Conservation (phyloP, 2,113 vertebrate species). For the Genyomyrus donnyi region DNA sequence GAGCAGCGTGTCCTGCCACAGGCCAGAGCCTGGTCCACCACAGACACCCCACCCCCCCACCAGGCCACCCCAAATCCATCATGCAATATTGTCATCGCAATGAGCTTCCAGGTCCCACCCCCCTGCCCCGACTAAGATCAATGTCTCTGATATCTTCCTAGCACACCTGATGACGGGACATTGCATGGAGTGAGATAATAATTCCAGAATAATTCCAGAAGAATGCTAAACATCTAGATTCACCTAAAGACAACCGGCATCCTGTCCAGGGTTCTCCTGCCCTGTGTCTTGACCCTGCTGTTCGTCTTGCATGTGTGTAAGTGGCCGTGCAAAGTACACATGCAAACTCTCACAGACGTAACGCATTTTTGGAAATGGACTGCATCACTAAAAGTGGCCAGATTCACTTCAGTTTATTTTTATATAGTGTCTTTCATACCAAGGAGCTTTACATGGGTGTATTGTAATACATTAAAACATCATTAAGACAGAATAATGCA, state of each 20-base stretch:
- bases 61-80: neutral
- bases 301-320: neutral
- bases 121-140: neutral
- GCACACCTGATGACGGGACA: neutral
- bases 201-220: neutral
- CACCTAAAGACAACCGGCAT: neutral
- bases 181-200: neutral
- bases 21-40: neutral
- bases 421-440: neutral
- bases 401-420: neutral
- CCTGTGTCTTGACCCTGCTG: neutral
- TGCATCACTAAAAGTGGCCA: neutral
- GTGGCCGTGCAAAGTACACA: neutral
- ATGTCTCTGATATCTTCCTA: neutral
- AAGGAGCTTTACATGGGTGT: neutral
- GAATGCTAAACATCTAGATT: neutral
- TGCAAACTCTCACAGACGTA: neutral
- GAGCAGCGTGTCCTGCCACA: conserved; percentile 27
- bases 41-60: neutral
- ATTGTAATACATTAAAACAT: neutral
- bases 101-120: neutral
- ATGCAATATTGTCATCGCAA: neutral
- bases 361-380: neutral
- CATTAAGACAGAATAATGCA: neutral
- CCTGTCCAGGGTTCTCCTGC: neutral